phyloP scores from a whole-genome alignment of 2,888 invertebrate species.

The Agrochola litura region DNA sequence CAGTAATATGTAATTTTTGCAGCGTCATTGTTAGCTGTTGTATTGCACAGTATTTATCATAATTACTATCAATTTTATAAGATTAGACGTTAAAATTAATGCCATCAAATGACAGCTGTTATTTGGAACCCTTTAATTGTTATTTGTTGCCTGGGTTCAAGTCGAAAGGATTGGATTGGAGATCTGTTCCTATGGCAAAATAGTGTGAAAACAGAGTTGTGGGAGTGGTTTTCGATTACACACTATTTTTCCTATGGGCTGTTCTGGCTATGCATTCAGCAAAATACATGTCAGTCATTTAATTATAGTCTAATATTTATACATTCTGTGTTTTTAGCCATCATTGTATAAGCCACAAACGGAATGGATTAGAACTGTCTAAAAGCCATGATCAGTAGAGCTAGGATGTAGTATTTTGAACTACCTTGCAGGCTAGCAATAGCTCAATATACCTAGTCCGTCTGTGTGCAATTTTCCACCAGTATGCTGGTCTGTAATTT shows the following conservation, averaged over 20 bases:
- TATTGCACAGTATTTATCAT: background rate
- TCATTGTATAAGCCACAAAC: background rate
- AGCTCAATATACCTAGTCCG: background rate
- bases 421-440: background rate
- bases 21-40: conserved; percentile 6
- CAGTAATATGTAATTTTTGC: background rate
- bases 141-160: conserved; percentile 27
- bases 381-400: background rate
- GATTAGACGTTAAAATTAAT: background rate
- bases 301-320: background rate
- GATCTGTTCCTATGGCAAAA: conserved; percentile 1
- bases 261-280: conserved; percentile 7
- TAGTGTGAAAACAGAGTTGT: background rate
- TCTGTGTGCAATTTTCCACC: background rate
- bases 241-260: background rate
- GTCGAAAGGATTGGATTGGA: background rate
- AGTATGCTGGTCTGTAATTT: background rate
- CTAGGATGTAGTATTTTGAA: no score
- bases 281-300: conserved; percentile 17
- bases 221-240: background rate
- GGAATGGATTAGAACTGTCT: background rate
- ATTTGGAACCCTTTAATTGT: conserved; percentile 25
- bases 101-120: conserved; percentile 9
- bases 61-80: background rate
- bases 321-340: background rate